Percentiles rank a stretch among this genome's conserved stretches.
phyloP scores from a whole-genome alignment of 2,797 vertebrate species.

The Adelosebastes latens region DNA sequence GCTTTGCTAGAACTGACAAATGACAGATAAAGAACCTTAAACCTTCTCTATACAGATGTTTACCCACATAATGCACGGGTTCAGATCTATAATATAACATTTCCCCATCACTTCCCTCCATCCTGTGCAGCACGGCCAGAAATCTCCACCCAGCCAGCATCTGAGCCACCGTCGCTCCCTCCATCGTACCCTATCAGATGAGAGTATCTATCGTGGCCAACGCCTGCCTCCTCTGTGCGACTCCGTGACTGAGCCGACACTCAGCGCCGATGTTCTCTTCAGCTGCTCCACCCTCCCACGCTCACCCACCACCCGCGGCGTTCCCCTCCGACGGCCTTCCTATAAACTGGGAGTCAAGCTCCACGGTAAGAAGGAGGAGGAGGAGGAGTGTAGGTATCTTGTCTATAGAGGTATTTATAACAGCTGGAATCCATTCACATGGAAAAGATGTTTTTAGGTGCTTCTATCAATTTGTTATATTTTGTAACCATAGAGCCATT shows the following conservation, averaged over 20 bases:
- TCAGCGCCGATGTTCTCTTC: conserved; percentile 92
- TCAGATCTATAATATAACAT: neutral
- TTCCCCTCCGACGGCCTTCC: conserved; percentile 92
- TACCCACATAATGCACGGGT: neutral
- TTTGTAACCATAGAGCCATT: neutral
- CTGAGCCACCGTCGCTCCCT: conserved; percentile 89
- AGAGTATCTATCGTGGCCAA: conserved; percentile 97
- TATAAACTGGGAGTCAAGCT: conserved; percentile 97
- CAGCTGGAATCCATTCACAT: neutral
- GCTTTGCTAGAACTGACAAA: no score
- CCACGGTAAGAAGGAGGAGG: conserved; percentile 83
- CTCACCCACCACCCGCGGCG: conserved; percentile 93
- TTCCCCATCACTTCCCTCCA: neutral
- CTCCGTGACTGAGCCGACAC: conserved; percentile 84
- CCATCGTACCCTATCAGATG: conserved; percentile 96
- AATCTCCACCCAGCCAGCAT: conserved; percentile 85
- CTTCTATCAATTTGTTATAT: neutral
- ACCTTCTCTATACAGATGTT: neutral
- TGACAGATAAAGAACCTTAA: no score
- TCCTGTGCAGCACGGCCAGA: conserved; percentile 62
- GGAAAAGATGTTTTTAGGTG: neutral
- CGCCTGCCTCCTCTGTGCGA: conserved; percentile 89
- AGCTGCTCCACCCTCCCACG: conserved; percentile 93
- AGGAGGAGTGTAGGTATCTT: neutral
- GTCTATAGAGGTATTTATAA: neutral